Evolutionary conservation across 1,140 invertebrate species (phyloP), one percentile per base, ranked within the genome.

Genomic region (Scaptomyza pallida): DNA sequence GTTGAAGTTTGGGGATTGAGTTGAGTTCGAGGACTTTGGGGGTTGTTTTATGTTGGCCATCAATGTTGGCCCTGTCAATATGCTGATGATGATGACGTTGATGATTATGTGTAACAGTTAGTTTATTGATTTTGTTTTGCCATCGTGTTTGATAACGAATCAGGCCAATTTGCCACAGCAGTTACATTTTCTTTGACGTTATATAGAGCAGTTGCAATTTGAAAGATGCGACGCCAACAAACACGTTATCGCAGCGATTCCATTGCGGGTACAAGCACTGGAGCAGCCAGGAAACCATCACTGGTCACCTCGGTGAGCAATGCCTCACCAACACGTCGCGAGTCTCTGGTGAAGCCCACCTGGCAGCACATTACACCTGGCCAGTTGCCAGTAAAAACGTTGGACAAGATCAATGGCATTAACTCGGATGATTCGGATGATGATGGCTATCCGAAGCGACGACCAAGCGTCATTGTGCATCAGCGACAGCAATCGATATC

Each of bases 311-410:
- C 70, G 15, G 30, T 65, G 19, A 45, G 63, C 48, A 78, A 33
- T 17, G 80, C 73, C 3, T 81, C 89, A 26, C 68, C 82, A 5
- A 76, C 72, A 5, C 79, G 90, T 0, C 81, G 90, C 9, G 90
- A 91, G 21, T 91, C 90, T 1, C 50, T 91, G 62, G 89, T 91
- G 9, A 91, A 91, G 55, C 90, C 90, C 30, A 91, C 90, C 9
- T 91, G 90, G 90, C 90, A 91, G 72, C 83, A 91, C 40, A 91
- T 91, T 9, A 89, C 80, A 0, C 90, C 90, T 0, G 90, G 90
- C 13, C 90, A 91, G 44, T 26, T 90, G 62, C 86, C 88, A 5
- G 56, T 77, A 3, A 90, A 90, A 43, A 89, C 90, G n/a, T 63
- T 91, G 65, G 86, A 90, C 60, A 90, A 90, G 62, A 78, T 90